A percentile compares a stretch with the other conserved stretches of the same genome.
Conservation (phyloP, 2,113 vertebrate genomes). For the Microtus pennsylvanicus region DNA sequence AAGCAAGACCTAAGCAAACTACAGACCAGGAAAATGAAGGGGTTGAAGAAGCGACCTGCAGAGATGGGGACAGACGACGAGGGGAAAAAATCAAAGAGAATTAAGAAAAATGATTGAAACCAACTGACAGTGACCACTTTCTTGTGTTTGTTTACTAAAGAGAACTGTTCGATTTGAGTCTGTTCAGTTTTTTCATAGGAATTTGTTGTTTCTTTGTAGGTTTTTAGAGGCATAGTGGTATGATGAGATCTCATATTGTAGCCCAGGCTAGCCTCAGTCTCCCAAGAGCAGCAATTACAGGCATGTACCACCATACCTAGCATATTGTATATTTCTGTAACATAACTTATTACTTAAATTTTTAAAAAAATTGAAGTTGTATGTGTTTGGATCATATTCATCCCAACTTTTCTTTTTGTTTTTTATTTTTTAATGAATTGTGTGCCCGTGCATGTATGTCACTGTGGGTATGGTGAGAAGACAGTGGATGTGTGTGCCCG, state of each 20-base stretch:
- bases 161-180: background rate
- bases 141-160: constrained; percentile 27
- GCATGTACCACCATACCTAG: too few relatives aligned
- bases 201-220: constrained; percentile 43
- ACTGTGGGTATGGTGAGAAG: too few relatives aligned
- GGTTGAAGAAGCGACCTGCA: constrained; percentile 92
- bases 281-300: background rate
- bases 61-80: constrained; percentile 79
- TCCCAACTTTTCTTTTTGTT: background rate
- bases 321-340: constrained; percentile 51
- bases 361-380: background rate
- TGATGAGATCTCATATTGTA: background rate
- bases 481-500: too few relatives aligned
- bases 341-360: background rate
- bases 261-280: background rate
- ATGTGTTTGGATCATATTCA: background rate
- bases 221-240: too few relatives aligned
- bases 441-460: background rate
- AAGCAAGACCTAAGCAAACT: constrained; percentile 96
- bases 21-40: constrained; percentile 97
- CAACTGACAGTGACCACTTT: background rate
- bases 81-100: constrained; percentile 85
- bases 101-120: constrained; percentile 82
- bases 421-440: background rate
- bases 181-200: constrained; percentile 12